Conservation (phyloP, 2,797 vertebrate genomes). For the Limnodromus scolopaceus region DNA sequence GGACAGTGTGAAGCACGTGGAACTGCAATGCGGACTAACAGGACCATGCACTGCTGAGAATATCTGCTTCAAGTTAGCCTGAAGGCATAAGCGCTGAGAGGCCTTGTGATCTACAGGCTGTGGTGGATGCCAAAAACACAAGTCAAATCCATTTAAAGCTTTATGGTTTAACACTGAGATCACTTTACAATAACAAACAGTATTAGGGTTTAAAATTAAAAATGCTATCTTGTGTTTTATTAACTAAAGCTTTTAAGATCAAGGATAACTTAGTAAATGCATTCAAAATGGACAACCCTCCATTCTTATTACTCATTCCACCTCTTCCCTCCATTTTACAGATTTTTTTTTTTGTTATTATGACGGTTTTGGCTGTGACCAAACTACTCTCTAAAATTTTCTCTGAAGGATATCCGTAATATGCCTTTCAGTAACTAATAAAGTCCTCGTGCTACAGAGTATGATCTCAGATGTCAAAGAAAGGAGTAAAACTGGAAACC, state of each 20-base stretch:
- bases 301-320: background rate
- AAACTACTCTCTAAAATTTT: background rate
- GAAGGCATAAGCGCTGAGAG: conserved; percentile 66
- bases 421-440: background rate
- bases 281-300: conserved; percentile 16
- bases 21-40: conserved; percentile 64
- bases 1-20: conserved; percentile 68
- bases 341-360: background rate
- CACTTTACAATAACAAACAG: conserved; percentile 68
- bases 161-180: conserved; percentile 52
- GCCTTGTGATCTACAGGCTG: conserved; percentile 76
- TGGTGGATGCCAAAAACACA: conserved; percentile 79
- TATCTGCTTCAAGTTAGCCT: conserved; percentile 64
- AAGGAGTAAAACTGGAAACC: background rate
- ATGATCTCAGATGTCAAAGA: background rate
- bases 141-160: conserved; percentile 72
- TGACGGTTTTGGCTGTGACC: background rate
- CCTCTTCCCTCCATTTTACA: background rate
- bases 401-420: background rate
- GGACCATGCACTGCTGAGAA: conserved; percentile 67
- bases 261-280: conserved; percentile 29
- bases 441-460: background rate
- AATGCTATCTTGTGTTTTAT: conserved; percentile 50
- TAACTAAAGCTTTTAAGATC: conserved; percentile 50
- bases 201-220: conserved; percentile 55